Evolutionary conservation across 2,797 vertebrate species (phyloP).

Genomic region (Emys orbicularis): DNA sequence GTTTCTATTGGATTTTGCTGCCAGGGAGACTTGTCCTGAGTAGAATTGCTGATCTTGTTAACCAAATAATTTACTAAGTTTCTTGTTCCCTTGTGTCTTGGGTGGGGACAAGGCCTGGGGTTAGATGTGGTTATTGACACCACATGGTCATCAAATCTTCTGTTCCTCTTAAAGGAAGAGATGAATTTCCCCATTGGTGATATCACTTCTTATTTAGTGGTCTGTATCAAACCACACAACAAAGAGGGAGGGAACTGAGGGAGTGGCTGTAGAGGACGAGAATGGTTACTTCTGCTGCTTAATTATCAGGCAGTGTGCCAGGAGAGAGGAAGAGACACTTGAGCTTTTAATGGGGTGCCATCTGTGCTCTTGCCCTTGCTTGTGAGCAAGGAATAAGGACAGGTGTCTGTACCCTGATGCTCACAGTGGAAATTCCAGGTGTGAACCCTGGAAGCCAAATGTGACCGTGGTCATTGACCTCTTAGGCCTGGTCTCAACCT

Average conservation of each 20-base stretch:
- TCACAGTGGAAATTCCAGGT: not conserved
- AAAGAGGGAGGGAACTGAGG: not conserved
- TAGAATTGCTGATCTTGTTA: not conserved
- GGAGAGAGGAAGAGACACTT: not conserved
- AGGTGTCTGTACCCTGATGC: not conserved
- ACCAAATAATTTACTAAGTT: not conserved
- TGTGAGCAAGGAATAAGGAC: not conserved
- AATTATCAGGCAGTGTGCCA: not conserved
- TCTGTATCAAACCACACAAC: fast-evolving
- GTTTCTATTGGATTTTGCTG: not conserved
- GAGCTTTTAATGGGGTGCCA: fast-evolving
- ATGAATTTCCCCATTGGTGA: not conserved
- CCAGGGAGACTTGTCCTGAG: not conserved
- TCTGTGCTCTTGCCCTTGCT: not conserved
- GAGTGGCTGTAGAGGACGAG: not conserved
- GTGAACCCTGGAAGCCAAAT: not conserved
- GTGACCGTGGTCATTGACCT: not conserved
- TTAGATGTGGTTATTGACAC: fast-evolving
- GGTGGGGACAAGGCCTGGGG: not conserved
- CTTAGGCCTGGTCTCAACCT: not conserved
- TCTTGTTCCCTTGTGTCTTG: fast-evolving
- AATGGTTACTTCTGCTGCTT: not conserved
- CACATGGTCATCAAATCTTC: not conserved
- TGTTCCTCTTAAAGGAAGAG: not conserved
- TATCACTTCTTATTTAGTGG: not conserved